phyloP scores from a whole-genome alignment of 2,113 vertebrate genomes.

The Neotragus moschatus region DNA sequence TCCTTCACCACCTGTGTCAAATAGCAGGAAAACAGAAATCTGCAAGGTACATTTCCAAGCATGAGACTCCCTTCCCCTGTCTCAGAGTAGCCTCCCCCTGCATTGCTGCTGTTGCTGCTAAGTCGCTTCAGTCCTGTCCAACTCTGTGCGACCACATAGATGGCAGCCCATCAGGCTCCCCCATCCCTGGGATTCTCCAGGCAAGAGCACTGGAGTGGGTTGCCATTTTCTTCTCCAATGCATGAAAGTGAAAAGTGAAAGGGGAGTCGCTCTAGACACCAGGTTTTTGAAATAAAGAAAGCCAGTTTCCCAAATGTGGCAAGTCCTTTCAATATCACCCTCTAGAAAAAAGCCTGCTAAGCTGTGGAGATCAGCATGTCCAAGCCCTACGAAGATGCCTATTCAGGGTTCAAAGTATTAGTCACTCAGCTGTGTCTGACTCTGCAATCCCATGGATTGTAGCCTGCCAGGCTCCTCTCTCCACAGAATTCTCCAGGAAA shows the following conservation, averaged over 20 bases:
- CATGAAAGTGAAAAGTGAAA: too few relatives aligned
- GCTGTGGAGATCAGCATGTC: neutral
- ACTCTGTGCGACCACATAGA: too few relatives aligned
- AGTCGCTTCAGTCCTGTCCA: too few relatives aligned
- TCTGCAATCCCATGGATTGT: neutral
- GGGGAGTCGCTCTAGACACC: too few relatives aligned
- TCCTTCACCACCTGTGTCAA: neutral
- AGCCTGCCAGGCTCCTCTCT: neutral
- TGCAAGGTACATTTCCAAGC: neutral
- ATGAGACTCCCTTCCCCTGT: neutral
- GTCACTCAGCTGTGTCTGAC: neutral
- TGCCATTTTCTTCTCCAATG: too few relatives aligned
- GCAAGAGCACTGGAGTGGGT: too few relatives aligned
- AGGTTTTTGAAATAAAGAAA: neutral
- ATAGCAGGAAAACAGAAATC: neutral
- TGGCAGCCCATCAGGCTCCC: too few relatives aligned
- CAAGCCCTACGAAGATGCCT: neutral
- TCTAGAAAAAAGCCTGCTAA: neutral
- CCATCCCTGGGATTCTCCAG: too few relatives aligned
- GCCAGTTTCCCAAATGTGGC: neutral
- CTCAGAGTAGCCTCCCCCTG: neutral
- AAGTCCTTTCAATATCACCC: neutral
- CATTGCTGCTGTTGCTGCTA: too few relatives aligned
- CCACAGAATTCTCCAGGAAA: neutral
- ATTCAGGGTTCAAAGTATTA: neutral